Evolutionary conservation across 1,140 invertebrate species (phyloP), one percentile per base, ranked within the genome.

Genomic region (Kradibia gibbosae): DNA sequence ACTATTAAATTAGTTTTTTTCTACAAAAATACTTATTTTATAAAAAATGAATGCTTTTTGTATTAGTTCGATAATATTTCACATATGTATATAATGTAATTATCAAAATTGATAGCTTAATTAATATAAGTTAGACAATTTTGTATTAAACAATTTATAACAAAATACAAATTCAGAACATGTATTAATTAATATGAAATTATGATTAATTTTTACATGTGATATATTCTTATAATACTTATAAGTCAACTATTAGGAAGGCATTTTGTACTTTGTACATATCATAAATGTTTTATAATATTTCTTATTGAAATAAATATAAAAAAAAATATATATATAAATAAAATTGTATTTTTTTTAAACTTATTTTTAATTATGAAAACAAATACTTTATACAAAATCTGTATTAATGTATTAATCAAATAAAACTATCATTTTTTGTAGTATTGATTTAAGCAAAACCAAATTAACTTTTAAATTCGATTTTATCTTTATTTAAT

Each of bases 211-310:
- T 31, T 74, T 74, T 34, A 50, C 34, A 13, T 53, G 57, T 65
- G 60, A 50, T 77, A n/a, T n/a, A 77, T 77, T 77, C 22, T 48
- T 70, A 76, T 75, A 39, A 57, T 62, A 72, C n/a, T 72, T 72
- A 57, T 74, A 39, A 57, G 28, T 74, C 13, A n/a, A 57, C 25
- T 34, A 62, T 31, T 36, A 65, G 22, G 60, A 20, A 74, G n/a
- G 36, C 28, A 67, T 34, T 50, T 34, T 77, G 75, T 65, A 77
- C n/a, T 34, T 48, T 50, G 11, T 57, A 7, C 15, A 39, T 31
- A 57, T 31, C 0, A 73, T 34, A 57, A 74, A 57, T 36, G 11
- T 74, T 74, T 57, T 55, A 57, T 57, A 74, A 74, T 57, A 57
- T 17, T 74, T 74, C 15, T 36, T 74, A 5, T 36, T 73, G 50